A percentile compares a stretch with the other conserved stretches of the same genome.
These are phyloP conservation scores for Carcharodon carcharias DNA, from an alignment of 2,797 vertebrate genomes.

Conservation along the genomic window DNA sequence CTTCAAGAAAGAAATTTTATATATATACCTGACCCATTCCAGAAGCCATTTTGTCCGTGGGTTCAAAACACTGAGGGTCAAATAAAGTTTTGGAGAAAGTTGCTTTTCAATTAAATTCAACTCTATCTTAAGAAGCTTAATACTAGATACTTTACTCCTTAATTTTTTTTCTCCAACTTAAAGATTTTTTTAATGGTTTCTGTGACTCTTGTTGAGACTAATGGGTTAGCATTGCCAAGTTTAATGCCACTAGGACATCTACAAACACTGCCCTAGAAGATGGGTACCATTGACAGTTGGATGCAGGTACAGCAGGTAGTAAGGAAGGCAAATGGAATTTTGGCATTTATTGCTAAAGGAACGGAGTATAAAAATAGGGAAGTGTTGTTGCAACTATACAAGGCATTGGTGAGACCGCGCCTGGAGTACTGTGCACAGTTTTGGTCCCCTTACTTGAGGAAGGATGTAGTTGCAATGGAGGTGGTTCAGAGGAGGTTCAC, in stretches of 20 bases:
- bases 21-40: not conserved
- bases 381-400: too few relatives aligned
- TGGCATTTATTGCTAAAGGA: too few relatives aligned
- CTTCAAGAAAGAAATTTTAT: not conserved
- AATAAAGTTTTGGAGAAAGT: not conserved
- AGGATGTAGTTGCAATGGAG: too few relatives aligned
- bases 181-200: not conserved
- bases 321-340: too few relatives aligned
- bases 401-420: too few relatives aligned
- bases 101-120: not conserved
- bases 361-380: too few relatives aligned
- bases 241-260: not conserved
- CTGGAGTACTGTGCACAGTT: too few relatives aligned
- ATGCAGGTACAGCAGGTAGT: not conserved
- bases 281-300: not conserved
- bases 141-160: not conserved
- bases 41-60: not conserved
- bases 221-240: not conserved
- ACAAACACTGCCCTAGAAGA: not conserved
- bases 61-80: not conserved
- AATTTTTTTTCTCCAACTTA: not conserved
- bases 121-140: not conserved
- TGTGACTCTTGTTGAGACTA: not conserved
- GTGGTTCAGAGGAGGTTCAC: too few relatives aligned
- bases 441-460: too few relatives aligned